phyloP scores from a whole-genome alignment of 1,140 invertebrate species.

The Microplitis demolitor region DNA sequence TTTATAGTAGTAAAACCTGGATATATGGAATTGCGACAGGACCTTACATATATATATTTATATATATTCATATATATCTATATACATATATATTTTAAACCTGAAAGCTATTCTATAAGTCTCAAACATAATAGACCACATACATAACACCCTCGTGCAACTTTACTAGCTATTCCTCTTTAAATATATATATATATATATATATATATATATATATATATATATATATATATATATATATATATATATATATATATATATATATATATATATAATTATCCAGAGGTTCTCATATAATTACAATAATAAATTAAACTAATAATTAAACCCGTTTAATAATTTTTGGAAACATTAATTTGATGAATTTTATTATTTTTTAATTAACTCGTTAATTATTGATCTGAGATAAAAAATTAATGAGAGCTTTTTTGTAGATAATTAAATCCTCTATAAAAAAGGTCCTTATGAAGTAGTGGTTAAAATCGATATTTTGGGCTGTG shows the following conservation, averaged over 20 bases:
- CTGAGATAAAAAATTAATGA: too few species aligned
- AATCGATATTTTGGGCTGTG: too few species aligned
- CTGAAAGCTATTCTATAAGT: constrained; percentile 48
- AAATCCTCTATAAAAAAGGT: too few species aligned
- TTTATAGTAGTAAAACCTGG: neutral
- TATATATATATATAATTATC: neutral
- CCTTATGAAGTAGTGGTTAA: too few species aligned
- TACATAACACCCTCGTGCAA: constrained; percentile 47
- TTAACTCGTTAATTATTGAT: too few species aligned
- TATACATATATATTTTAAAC: constrained; percentile 27
- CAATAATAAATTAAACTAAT: too few species aligned
- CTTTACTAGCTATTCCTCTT: constrained; percentile 39
- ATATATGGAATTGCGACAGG: constrained; percentile 31
- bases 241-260: constrained; percentile 7
- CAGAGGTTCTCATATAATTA: constrained; percentile 24
- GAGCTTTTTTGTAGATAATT: too few species aligned
- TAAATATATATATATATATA: too few species aligned
- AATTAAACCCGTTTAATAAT: too few species aligned
- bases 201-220: constrained; percentile 11
- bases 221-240: neutral
- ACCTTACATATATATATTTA: neutral
- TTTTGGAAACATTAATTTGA: too few species aligned
- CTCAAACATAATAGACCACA: constrained; percentile 47
- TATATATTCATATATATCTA: too few species aligned
- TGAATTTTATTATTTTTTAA: too few species aligned